phyloP scores from a whole-genome alignment of 2,888 invertebrate genomes.

The Apotomis turbidana region DNA sequence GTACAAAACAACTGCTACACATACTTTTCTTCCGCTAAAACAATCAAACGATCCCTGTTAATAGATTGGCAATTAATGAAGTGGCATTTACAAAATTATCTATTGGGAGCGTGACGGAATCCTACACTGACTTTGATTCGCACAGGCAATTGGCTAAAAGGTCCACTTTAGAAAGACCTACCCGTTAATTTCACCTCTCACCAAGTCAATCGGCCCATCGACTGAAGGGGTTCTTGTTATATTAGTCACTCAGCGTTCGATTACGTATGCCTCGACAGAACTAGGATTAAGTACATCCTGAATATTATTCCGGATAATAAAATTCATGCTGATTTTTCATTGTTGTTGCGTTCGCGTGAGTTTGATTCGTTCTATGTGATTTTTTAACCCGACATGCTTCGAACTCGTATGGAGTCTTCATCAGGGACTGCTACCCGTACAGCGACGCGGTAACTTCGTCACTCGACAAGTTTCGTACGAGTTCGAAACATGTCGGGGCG shows the following conservation, averaged over 20 bases:
- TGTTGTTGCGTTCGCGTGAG: neutral
- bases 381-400: too few relatives aligned
- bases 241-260: slow-evolving; percentile 20
- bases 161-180: slow-evolving; percentile 43
- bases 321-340: neutral
- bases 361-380: neutral
- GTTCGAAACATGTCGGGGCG: too few relatives aligned
- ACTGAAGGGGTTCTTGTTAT: slow-evolving; percentile 16
- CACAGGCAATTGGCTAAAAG: slow-evolving; percentile 54
- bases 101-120: slow-evolving; percentile 45
- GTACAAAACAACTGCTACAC: neutral
- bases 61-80: slow-evolving; percentile 41
- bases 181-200: neutral
- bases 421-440: too few relatives aligned
- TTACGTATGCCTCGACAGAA: slow-evolving; percentile 33
- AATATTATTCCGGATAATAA: slow-evolving; percentile 2
- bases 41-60: slow-evolving; percentile 23
- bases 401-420: too few relatives aligned
- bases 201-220: slow-evolving; percentile 9
- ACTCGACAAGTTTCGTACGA: too few relatives aligned
- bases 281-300: slow-evolving; percentile 27
- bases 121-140: slow-evolving; percentile 44
- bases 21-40: neutral
- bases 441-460: too few relatives aligned
- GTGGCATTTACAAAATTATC: slow-evolving; percentile 45